These are phyloP conservation scores for Dusona sp. DNA, from an alignment of 2,888 invertebrate genomes.

Conservation along the genomic window DNA sequence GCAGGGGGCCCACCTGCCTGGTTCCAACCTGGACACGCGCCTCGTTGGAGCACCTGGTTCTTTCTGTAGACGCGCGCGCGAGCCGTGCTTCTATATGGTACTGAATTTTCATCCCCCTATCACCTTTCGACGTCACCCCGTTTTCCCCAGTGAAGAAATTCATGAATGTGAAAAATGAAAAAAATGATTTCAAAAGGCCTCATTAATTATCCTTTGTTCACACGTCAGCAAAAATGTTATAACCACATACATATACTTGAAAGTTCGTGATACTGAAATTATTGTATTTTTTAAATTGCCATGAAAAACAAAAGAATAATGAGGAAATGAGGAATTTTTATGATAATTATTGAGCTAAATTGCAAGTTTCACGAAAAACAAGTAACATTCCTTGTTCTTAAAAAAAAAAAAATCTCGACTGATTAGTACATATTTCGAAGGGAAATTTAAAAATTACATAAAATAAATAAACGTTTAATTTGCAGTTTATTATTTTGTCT, in stretches of 20 bases:
- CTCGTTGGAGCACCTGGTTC: constrained; percentile 81
- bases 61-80: constrained; percentile 56
- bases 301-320: not conserved
- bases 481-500: too few relatives aligned
- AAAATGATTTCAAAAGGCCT: not conserved
- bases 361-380: too few relatives aligned
- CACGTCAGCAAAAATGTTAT: not conserved
- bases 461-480: too few relatives aligned
- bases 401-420: too few relatives aligned
- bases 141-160: not conserved
- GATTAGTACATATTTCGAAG: too few relatives aligned
- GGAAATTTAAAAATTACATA: too few relatives aligned
- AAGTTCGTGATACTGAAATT: not conserved
- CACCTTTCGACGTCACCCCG: not conserved
- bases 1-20: constrained; percentile 84
- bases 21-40: constrained; percentile 83
- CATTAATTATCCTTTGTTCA: constrained; percentile 38
- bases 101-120: constrained; percentile 48
- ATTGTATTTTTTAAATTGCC: not conserved
- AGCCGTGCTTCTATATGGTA: constrained; percentile 54
- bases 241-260: not conserved
- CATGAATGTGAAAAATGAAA: not conserved
- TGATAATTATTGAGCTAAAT: not conserved
- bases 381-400: too few relatives aligned
- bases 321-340: not conserved